These are phyloP conservation scores for Priapulus caudatus DNA, from an alignment of 2,888 invertebrate genomes.

Conservation along the genomic window DNA sequence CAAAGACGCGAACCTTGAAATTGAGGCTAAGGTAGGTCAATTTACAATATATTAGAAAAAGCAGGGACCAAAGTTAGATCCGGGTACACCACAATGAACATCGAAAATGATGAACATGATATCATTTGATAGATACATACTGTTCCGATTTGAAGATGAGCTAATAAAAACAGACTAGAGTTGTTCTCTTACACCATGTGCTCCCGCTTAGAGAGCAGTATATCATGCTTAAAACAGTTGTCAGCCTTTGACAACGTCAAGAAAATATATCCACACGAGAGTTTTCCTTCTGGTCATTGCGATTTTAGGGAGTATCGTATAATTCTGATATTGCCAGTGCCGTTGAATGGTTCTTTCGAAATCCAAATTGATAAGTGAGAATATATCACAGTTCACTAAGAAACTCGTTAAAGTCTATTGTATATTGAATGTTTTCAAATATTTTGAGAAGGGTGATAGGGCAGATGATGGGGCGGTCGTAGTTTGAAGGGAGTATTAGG, in stretches of 20 bases:
- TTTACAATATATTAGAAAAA: neutral
- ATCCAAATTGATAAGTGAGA: slow-evolving; percentile 3
- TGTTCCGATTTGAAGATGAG: no score
- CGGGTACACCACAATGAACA: neutral
- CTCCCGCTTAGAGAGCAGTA: neutral
- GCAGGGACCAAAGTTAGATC: neutral
- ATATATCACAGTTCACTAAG: no score
- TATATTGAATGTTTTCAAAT: neutral
- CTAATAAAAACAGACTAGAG: neutral
- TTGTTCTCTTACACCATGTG: neutral
- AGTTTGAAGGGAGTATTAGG: neutral
- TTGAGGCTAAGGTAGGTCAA: neutral
- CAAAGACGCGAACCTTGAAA: neutral
- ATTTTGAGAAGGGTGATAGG: neutral
- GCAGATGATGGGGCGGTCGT: neutral
- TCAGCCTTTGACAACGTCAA: neutral
- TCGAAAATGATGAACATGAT: no score
- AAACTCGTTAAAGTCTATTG: no score
- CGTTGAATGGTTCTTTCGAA: neutral
- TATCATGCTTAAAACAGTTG: neutral
- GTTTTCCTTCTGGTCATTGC: neutral
- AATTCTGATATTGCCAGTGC: neutral
- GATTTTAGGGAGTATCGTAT: neutral
- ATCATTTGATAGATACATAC: no score
- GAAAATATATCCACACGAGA: neutral